Percentiles rank a stretch among this genome's conserved stretches.
phyloP scores from a whole-genome alignment of 2,888 invertebrate genomes.

The Conistra vaccinii region DNA sequence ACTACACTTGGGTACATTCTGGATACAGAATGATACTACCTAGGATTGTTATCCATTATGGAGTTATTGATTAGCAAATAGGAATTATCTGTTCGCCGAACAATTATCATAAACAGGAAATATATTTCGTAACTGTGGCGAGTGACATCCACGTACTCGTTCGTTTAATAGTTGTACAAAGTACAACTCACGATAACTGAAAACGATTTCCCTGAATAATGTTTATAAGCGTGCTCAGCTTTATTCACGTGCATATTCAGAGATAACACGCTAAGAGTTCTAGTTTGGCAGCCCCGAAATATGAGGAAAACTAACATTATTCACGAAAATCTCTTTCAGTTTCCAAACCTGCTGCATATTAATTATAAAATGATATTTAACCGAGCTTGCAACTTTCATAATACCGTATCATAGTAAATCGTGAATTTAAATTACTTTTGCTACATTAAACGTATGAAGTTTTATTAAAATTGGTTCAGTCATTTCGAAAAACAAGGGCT shows the following conservation, averaged over 20 bases:
- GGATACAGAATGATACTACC: not conserved
- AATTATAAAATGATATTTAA: conserved; percentile 30
- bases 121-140: not conserved
- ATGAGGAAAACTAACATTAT: conserved; percentile 22
- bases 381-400: conserved; percentile 21
- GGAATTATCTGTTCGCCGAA: not conserved
- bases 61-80: not conserved
- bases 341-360: conserved; percentile 29
- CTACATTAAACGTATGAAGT: not conserved
- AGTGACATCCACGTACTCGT: conserved; percentile 2
- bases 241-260: conserved; percentile 45
- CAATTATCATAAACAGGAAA: not conserved
- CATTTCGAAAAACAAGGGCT: too few relatives aligned
- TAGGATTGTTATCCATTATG: too few relatives aligned
- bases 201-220: conserved; percentile 41
- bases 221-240: conserved; percentile 8
- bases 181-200: conserved; percentile 26
- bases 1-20: too few relatives aligned
- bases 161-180: not conserved
- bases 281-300: conserved; percentile 19
- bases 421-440: conserved; percentile 11
- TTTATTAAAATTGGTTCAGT: conserved; percentile 15
- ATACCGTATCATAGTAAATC: not conserved
- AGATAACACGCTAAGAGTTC: not conserved
- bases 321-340: conserved; percentile 13